Conservation (phyloP, 64 coral and sea anemone genomes). For the Stylophora pistillata region DNA sequence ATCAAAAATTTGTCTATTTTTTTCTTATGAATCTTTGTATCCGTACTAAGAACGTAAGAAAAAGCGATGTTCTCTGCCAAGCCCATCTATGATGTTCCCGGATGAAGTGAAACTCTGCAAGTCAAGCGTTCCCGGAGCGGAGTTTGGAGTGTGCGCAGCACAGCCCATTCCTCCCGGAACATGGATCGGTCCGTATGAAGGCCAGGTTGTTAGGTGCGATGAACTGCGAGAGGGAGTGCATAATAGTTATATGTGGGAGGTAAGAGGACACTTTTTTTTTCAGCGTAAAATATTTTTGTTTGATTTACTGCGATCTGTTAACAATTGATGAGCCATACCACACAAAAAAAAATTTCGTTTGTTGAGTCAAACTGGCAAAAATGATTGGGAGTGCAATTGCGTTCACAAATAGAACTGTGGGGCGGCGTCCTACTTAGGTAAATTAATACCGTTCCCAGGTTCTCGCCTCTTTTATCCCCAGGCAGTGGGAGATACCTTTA, state of each 20-base stretch:
- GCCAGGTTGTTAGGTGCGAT: constrained; percentile 73
- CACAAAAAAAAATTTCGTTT: too few relatives aligned
- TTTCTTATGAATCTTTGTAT: not conserved
- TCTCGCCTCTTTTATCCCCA: too few relatives aligned
- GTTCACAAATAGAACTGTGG: too few relatives aligned
- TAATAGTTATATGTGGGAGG: constrained; percentile 96
- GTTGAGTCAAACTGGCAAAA: too few relatives aligned
- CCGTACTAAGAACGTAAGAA: constrained; percentile 40
- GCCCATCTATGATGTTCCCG: constrained; percentile 79
- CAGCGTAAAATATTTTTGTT: too few relatives aligned
- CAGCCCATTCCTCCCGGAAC: constrained; percentile 87
- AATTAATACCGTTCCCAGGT: too few relatives aligned
- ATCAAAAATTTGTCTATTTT: not conserved
- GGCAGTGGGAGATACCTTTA: too few relatives aligned
- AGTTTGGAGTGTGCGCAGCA: constrained; percentile 85
- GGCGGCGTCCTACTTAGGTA: too few relatives aligned
- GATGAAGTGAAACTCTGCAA: constrained; percentile 84
- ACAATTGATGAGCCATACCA: too few relatives aligned
- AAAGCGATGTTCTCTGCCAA: constrained; percentile 57
- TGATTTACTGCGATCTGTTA: too few relatives aligned
- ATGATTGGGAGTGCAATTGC: too few relatives aligned
- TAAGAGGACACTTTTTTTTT: not conserved
- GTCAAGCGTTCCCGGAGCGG: constrained; percentile 82
- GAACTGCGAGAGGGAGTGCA: constrained; percentile 71
- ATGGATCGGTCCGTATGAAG: constrained; percentile 97